Evolutionary conservation across 1,140 invertebrate species (phyloP), one percentile per base, ranked within the genome.

Genomic region (Cydia splendana): DNA sequence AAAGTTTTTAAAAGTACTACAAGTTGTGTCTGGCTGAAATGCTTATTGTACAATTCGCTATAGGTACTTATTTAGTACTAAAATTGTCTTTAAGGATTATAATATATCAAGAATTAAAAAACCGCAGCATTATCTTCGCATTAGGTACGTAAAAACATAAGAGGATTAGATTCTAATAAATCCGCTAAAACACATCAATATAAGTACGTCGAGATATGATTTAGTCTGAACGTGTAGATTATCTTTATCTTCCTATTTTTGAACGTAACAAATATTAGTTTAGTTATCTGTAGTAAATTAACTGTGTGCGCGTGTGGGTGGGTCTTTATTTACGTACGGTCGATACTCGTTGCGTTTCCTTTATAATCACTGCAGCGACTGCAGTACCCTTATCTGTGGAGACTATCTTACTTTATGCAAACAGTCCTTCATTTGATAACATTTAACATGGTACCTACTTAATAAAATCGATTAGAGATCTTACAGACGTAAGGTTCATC

Each of bases 211-310:
- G 1, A 71, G 67, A 71, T 71, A 71, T 71, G 34, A 71, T 71
- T 42, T 71, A 42, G 67, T 38, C n/a, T 10, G 34, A 71, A 9
- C 65, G 30, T 15, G 67, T 38, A 71, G 30, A 15, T 71, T 67
- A 24, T 48, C 45, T 48, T 48, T 48, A 48, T 48, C 45, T 13
- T 48, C 67, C n/a, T 71, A 38, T 71, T 71, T 71, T 71, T 20
- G 38, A 71, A 24, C 20, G 18, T 62, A 20, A 62, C 67, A 71
- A 71, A 71, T 71, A 71, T 71, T 45, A 28, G 18, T 71, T 71
- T 18, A 71, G 67, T 71, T 71, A 71, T 71, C 67, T 71, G 24
- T 69, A 30, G 65, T 69, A 69, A 30, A 69, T 69, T 69, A 69
- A 69, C 65, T 69, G 30, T 71, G 38, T 42, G 34, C 38, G 30